Percentiles rank a stretch among this genome's conserved stretches.
Evolutionary conservation across 2,797 vertebrate genomes (phyloP).

Genomic region (Leuciscus waleckii): DNA sequence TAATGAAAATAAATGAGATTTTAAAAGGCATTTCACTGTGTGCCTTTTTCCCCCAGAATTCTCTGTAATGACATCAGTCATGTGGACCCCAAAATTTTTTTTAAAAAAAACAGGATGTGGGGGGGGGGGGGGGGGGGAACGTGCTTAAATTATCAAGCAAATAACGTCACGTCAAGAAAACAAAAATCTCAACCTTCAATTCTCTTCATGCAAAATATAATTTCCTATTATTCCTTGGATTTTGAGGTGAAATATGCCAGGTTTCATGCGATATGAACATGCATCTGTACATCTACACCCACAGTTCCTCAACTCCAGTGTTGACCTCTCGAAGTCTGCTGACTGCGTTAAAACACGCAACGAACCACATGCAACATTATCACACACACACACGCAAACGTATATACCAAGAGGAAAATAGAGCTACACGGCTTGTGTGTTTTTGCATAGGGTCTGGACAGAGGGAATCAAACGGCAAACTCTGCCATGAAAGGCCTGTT

Average conservation of each 20-base stretch:
- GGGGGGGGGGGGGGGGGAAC: neutral
- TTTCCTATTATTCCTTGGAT: neutral
- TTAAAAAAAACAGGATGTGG: too few species aligned
- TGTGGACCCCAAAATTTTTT: too few species aligned
- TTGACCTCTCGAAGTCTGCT: neutral
- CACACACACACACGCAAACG: neutral
- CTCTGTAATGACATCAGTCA: neutral
- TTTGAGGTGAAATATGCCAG: constrained; percentile 13
- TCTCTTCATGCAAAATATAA: neutral
- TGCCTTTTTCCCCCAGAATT: neutral
- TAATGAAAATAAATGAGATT: neutral
- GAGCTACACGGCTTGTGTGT: constrained; percentile 46
- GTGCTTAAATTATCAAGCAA: neutral
- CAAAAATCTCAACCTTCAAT: neutral
- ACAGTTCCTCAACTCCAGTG: neutral
- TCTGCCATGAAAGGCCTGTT: constrained; percentile 45
- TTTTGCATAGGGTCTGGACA: constrained; percentile 72
- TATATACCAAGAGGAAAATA: constrained; percentile 22
- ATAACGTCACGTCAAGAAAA: neutral
- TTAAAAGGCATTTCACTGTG: neutral
- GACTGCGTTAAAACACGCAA: constrained; percentile 24
- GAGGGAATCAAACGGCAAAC: constrained; percentile 51
- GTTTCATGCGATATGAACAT: neutral
- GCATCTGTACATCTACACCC: neutral
- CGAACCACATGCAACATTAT: neutral